phyloP scores from a whole-genome alignment of 64 coral and sea anemone genomes.

The Porites australiensis region DNA sequence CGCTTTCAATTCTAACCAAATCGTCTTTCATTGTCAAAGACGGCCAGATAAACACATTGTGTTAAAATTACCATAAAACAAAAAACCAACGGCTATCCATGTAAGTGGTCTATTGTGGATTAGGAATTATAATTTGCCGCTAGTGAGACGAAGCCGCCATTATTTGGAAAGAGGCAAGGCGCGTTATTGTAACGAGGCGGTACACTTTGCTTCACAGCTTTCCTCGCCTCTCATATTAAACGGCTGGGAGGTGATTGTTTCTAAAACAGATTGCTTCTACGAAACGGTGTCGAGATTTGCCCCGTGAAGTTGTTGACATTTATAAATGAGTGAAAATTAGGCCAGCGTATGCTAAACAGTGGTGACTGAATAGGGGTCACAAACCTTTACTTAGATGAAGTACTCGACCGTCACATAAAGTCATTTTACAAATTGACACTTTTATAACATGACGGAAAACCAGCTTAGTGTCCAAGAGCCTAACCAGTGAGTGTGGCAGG shows the following conservation, averaged over 20 bases:
- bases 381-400: slow-evolving; percentile 55
- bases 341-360: slow-evolving; percentile 14
- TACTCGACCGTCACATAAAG: slow-evolving; percentile 66
- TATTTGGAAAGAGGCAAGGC: slow-evolving; percentile 62
- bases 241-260: not conserved
- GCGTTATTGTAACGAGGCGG: slow-evolving; percentile 75
- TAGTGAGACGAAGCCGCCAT: slow-evolving; percentile 66
- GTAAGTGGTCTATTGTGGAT: slow-evolving; percentile 87
- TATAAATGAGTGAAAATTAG: slow-evolving; percentile 77
- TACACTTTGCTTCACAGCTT: slow-evolving; percentile 95
- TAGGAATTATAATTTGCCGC: slow-evolving; percentile 81
- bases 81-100: slow-evolving; percentile 81
- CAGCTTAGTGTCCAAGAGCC: not conserved
- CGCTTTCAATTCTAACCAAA: slow-evolving; percentile 74
- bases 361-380: slow-evolving; percentile 53
- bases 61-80: slow-evolving; percentile 94
- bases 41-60: slow-evolving; percentile 81
- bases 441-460: not conserved
- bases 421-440: slow-evolving; percentile 91
- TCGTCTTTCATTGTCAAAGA: slow-evolving; percentile 64
- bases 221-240: slow-evolving; percentile 35
- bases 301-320: slow-evolving; percentile 15
- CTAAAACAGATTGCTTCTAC: not conserved
- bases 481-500: slow-evolving; percentile 41
- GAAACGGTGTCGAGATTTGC: slow-evolving; percentile 1